phyloP scores from a whole-genome alignment of 2,113 vertebrate species.

The Heteronetta atricapilla region DNA sequence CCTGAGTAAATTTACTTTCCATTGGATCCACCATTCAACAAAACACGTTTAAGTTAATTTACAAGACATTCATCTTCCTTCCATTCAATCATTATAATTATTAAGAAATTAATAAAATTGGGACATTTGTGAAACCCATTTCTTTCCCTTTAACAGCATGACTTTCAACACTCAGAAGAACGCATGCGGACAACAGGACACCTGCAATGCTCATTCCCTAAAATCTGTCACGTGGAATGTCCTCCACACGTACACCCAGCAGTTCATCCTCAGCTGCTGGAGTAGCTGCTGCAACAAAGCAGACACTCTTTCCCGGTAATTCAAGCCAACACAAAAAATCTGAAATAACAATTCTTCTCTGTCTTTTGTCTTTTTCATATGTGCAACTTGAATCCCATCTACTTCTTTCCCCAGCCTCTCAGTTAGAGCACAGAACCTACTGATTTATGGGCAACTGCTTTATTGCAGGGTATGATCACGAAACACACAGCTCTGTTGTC shows the following conservation, averaged over 20 bases:
- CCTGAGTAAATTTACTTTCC: background rate
- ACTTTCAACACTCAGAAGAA: background rate
- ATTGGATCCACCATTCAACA: background rate
- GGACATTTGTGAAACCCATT: background rate
- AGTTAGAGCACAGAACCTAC: background rate
- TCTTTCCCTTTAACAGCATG: background rate
- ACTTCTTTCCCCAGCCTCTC: background rate
- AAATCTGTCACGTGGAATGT: background rate
- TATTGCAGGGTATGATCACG: background rate
- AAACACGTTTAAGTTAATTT: background rate
- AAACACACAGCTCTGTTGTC: background rate
- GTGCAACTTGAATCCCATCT: background rate
- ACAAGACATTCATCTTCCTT: background rate
- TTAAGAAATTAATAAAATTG: background rate
- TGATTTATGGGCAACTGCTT: background rate
- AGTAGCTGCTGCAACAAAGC: background rate
- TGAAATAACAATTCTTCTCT: background rate
- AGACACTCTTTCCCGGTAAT: background rate
- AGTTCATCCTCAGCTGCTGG: background rate
- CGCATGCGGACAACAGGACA: background rate
- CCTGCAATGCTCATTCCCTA: background rate
- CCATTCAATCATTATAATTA: background rate
- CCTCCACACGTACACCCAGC: background rate
- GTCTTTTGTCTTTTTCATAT: background rate
- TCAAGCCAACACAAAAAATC: background rate